Conservation (phyloP, 2,113 vertebrate species). For the Siphamia tubifer region DNA sequence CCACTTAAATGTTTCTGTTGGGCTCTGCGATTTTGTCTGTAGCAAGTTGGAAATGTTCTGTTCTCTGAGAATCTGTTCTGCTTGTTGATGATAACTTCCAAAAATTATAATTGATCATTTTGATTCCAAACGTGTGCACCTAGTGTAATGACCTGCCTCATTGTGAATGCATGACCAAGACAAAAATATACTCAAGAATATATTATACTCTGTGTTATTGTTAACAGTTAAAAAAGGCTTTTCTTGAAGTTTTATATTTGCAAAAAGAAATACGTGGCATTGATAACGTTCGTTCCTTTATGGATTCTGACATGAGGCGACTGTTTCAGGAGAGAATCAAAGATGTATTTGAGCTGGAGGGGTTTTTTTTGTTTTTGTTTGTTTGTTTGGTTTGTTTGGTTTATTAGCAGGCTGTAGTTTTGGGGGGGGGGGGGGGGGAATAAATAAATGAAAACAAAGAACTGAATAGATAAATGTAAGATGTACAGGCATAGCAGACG, state of each 20-base stretch:
- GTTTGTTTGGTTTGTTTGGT: no score
- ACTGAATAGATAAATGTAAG: neutral
- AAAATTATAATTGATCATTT: conserved; percentile 59
- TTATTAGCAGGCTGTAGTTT: neutral
- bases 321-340: conserved; percentile 13
- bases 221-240: conserved; percentile 61
- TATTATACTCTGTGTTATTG: conserved; percentile 72
- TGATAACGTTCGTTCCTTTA: conserved; percentile 17
- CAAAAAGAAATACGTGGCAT: conserved; percentile 14
- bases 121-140: conserved; percentile 65
- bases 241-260: conserved; percentile 62
- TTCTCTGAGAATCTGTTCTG: conserved; percentile 62
- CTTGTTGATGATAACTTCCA: conserved; percentile 69
- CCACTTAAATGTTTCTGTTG: conserved; percentile 64
- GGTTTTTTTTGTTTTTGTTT: conserved; percentile 9
- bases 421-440: no score
- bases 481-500: conserved; percentile 38
- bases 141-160: conserved; percentile 73
- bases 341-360: neutral
- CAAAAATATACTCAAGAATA: conserved; percentile 68
- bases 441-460: neutral
- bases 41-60: conserved; percentile 68
- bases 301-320: conserved; percentile 1
- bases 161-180: conserved; percentile 79
- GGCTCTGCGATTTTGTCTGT: conserved; percentile 73